These are phyloP conservation scores for Pipistrellus pygmaeus DNA, from an alignment of 2,797 vertebrate genomes.

Conservation along the genomic window DNA sequence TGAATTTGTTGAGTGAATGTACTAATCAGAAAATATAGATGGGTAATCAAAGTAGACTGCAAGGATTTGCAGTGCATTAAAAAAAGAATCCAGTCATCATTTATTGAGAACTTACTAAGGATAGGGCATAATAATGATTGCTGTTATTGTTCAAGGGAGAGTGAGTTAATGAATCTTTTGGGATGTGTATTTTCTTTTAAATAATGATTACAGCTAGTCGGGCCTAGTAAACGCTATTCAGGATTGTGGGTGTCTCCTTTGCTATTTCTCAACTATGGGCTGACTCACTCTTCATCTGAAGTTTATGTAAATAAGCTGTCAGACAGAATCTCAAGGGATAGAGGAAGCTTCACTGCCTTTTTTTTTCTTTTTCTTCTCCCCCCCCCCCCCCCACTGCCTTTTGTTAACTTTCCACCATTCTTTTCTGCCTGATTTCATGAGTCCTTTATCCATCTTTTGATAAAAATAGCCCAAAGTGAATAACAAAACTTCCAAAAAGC, in stretches of 20 bases:
- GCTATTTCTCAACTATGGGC: not conserved
- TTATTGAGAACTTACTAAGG: not conserved
- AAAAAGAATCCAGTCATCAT: not conserved
- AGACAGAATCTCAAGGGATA: not conserved
- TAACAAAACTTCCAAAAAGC: not conserved
- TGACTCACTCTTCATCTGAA: not conserved
- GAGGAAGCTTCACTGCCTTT: not conserved
- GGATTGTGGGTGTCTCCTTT: not conserved
- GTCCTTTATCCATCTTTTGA: not conserved
- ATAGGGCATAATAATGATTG: not conserved
- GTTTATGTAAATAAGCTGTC: not conserved
- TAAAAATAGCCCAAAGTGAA: constrained; percentile 51
- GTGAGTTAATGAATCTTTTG: not conserved
- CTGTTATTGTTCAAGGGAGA: not conserved
- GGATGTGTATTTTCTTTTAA: not conserved
- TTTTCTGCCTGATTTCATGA: not conserved
- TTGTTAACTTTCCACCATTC: not conserved
- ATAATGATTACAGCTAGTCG: not conserved
- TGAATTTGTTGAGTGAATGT: not conserved
- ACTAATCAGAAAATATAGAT: not conserved
- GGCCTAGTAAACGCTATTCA: not conserved
- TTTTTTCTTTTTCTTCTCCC: too few relatives aligned
- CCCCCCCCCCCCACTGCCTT: too few relatives aligned
- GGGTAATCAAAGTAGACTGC: not conserved
- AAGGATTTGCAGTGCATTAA: not conserved